These are phyloP conservation scores for Pseudorectes ferrugineus DNA, from an alignment of 2,113 vertebrate species.

Conservation along the genomic window DNA sequence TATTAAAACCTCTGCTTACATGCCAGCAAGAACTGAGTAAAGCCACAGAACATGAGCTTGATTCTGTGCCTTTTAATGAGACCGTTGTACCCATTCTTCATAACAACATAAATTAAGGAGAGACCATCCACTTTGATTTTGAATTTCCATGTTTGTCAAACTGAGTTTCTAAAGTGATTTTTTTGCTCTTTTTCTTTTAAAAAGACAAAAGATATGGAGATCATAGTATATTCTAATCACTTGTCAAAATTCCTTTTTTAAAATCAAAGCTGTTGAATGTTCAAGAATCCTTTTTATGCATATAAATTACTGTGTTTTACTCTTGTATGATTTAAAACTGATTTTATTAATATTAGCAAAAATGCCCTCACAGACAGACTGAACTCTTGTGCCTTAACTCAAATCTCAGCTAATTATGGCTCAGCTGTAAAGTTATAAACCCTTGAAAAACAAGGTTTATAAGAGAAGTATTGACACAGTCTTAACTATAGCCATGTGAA, in stretches of 20 bases:
- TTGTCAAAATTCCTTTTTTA: constrained; percentile 2
- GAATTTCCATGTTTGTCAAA: constrained; percentile 1
- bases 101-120: neutral
- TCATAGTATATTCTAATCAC: neutral
- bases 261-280: constrained; percentile 38
- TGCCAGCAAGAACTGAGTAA: neutral
- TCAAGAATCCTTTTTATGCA: neutral
- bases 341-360: constrained; percentile 50
- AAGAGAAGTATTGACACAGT: constrained; percentile 56
- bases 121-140: neutral
- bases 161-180: neutral
- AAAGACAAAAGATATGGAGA: neutral
- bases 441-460: constrained; percentile 51
- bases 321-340: constrained; percentile 5
- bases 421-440: constrained; percentile 50
- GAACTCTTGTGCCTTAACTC: constrained; percentile 31
- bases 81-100: neutral
- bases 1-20: neutral
- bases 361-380: neutral
- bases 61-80: neutral
- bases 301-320: neutral
- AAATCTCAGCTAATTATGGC: constrained; percentile 46
- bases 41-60: neutral
- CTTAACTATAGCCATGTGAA: constrained; percentile 52
- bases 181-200: neutral